Percentiles rank a stretch among this genome's conserved stretches.
Conservation (phyloP, 1,140 invertebrate genomes). For the Cotesia vestalis region DNA sequence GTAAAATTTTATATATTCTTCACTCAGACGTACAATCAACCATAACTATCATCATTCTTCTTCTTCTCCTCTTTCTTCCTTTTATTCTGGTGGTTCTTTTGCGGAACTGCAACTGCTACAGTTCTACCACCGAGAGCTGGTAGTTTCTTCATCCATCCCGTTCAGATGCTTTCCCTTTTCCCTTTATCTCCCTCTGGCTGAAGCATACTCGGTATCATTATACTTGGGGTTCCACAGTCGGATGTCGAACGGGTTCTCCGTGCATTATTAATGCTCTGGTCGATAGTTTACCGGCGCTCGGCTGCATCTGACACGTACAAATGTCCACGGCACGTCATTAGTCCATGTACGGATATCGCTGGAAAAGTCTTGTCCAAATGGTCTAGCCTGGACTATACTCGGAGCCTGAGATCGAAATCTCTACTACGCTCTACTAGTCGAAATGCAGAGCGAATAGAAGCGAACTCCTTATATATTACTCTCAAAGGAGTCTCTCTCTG, state of each 20-base stretch:
- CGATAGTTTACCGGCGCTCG: constrained; percentile 59
- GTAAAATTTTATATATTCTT: too few species aligned
- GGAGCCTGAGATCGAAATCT: too few species aligned
- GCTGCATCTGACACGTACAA: constrained; percentile 61
- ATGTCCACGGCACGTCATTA: constrained; percentile 60
- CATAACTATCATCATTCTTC: too few species aligned
- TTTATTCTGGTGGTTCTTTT: too few species aligned
- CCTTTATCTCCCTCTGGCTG: too few species aligned
- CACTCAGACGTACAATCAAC: too few species aligned
- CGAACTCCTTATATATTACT: constrained; percentile 27
- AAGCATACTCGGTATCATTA: too few species aligned
- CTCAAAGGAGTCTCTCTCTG: constrained; percentile 6
- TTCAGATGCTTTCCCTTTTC: too few species aligned
- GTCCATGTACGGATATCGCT: constrained; percentile 51
- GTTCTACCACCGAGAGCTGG: too few species aligned
- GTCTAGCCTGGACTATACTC: not conserved
- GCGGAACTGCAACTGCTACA: too few species aligned
- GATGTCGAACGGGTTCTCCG: constrained; percentile 44
- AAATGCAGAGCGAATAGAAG: constrained; percentile 26
- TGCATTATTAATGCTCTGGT: constrained; percentile 61
- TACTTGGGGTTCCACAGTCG: not conserved
- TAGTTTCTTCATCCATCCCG: too few species aligned
- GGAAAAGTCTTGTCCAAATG: constrained; percentile 40
- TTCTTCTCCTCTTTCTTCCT: too few species aligned
- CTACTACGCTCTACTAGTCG: not conserved